Percentiles rank a stretch among this genome's conserved stretches.
These are phyloP conservation scores for Labeo rohita DNA, from an alignment of 2,113 vertebrate genomes.

Conservation along the genomic window DNA sequence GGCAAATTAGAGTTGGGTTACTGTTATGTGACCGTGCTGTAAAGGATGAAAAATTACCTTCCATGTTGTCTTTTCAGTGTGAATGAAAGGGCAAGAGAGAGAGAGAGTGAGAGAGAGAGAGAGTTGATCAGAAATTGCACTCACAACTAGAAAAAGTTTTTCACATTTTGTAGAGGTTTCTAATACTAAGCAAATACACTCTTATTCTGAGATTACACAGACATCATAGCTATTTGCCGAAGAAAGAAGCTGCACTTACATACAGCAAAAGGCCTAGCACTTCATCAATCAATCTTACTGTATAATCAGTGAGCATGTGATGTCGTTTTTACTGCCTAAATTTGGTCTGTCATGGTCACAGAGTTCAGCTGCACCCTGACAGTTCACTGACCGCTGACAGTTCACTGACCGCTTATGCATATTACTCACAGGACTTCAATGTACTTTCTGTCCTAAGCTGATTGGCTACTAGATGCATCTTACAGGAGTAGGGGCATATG, in stretches of 20 bases:
- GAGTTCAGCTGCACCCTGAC: not conserved
- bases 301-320: constrained; percentile 36
- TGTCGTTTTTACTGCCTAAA: constrained; percentile 18
- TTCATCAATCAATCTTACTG: constrained; percentile 42
- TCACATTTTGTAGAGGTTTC: not conserved
- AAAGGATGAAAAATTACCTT: constrained; percentile 43
- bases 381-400: not conserved
- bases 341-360: constrained; percentile 11
- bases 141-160: not conserved
- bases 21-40: not conserved
- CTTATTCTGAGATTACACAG: not conserved
- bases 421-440: not conserved
- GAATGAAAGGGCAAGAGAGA: not conserved
- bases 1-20: constrained; percentile 9
- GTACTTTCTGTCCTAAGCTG: not conserved
- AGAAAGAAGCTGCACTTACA: not conserved
- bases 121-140: not conserved
- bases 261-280: not conserved
- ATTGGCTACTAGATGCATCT: not conserved
- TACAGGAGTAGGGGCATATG: not conserved
- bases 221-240: not conserved
- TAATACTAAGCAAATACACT: not conserved
- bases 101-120: not conserved
- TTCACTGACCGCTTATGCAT: not conserved
- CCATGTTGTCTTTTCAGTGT: constrained; percentile 39